A percentile compares a stretch with the other conserved stretches of the same genome.
Conservation (phyloP, 2,113 vertebrate genomes). For the Apteryx mantelli region DNA sequence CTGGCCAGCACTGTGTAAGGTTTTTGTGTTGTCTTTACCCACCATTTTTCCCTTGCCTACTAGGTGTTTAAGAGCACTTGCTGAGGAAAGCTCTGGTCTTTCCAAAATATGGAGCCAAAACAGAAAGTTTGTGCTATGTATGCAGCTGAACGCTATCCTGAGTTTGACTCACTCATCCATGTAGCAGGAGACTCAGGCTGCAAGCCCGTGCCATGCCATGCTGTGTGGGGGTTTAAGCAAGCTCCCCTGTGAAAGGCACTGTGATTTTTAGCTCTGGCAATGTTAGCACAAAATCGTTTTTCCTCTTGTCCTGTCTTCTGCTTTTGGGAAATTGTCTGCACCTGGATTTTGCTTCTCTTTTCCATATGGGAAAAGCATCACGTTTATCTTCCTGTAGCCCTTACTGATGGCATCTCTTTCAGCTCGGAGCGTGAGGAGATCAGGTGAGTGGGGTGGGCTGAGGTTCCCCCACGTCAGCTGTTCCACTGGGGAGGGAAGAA, state of each 20-base stretch:
- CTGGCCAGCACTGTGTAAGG: neutral
- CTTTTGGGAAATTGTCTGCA: neutral
- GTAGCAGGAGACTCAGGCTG: neutral
- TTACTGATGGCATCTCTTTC: neutral
- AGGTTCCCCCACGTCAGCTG: fast-evolving
- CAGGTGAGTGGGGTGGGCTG: neutral
- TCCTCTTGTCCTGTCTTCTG: neutral
- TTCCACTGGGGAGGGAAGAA: neutral
- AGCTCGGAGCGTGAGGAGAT: fast-evolving
- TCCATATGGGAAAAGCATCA: neutral
- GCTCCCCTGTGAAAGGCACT: neutral
- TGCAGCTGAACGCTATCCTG: neutral
- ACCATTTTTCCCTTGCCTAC: neutral
- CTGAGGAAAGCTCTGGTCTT: neutral
- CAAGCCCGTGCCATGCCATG: neutral
- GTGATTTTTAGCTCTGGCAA: neutral
- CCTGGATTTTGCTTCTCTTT: neutral
- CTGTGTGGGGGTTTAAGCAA: neutral
- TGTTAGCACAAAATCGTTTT: neutral
- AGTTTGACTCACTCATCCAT: neutral
- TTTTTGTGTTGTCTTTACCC: neutral
- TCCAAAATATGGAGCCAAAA: neutral
- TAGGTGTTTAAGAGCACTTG: neutral
- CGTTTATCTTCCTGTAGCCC: neutral
- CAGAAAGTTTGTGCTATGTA: neutral